phyloP scores from a whole-genome alignment of 92 coral and sea anemone genomes.

The Porites lobata region DNA sequence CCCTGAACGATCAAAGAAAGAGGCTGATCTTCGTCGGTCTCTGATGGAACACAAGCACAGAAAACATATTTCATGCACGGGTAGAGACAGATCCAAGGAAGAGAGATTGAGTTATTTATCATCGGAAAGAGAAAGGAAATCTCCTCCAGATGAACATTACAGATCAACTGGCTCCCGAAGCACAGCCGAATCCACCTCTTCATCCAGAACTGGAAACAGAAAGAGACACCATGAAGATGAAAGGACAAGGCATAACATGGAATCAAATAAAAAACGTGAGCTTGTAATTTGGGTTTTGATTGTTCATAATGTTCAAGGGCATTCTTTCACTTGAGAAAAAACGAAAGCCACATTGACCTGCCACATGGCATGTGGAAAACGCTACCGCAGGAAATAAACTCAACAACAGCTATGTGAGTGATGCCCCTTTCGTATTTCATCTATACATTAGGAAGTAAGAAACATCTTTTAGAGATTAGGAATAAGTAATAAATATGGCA shows the following conservation, averaged over 20 bases:
- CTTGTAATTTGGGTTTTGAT: background rate
- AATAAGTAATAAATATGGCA: background rate
- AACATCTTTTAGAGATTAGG: background rate
- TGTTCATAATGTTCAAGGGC: background rate
- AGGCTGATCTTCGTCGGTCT: slow-evolving; percentile 28
- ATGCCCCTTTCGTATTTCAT: background rate
- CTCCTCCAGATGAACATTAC: background rate
- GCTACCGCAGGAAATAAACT: background rate
- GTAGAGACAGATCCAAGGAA: slow-evolving; percentile 9
- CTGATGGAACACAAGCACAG: slow-evolving; percentile 31
- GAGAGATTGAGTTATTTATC: background rate
- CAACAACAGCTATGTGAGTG: background rate
- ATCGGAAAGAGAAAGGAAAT: background rate
- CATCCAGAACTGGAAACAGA: background rate
- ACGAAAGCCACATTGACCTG: background rate
- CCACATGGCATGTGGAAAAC: background rate
- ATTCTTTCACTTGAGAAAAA: too few relatives aligned
- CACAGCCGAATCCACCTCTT: slow-evolving; percentile 3
- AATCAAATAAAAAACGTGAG: slow-evolving; percentile 29
- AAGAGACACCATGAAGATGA: slow-evolving; percentile 16
- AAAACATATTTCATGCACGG: background rate
- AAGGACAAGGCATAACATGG: background rate
- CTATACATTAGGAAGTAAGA: background rate
- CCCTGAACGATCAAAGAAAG: background rate
- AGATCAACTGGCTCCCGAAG: background rate